A percentile compares a stretch with the other conserved stretches of the same genome.
Conservation (phyloP, 1,140 invertebrate species). For the Zaprionus tsacasi region DNA sequence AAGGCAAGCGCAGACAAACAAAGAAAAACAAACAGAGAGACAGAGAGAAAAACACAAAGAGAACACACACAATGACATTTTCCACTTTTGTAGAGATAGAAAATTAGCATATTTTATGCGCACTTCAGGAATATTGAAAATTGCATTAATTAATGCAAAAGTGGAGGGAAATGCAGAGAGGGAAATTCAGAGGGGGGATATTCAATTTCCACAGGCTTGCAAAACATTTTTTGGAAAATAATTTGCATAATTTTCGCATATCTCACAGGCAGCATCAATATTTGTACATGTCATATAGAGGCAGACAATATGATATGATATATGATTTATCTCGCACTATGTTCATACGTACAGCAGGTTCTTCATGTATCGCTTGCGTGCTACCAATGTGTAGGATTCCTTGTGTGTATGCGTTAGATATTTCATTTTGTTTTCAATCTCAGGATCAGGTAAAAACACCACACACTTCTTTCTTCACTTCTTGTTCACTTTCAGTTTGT, state of each 20-base stretch:
- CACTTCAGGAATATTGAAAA: constrained; percentile 48
- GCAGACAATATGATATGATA: constrained; percentile 5
- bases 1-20: constrained; percentile 26
- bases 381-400: constrained; percentile 85
- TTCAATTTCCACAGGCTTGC: constrained; percentile 21
- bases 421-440: constrained; percentile 84
- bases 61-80: not conserved
- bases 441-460: constrained; percentile 31
- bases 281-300: constrained; percentile 43
- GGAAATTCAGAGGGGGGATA: constrained; percentile 26
- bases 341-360: constrained; percentile 85
- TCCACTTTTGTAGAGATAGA: not conserved
- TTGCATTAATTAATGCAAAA: constrained; percentile 66
- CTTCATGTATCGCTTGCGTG: constrained; percentile 85
- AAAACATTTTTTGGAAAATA: constrained; percentile 21
- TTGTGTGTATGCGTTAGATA: constrained; percentile 84
- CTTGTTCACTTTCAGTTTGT: constrained; percentile 2
- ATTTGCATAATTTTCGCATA: constrained; percentile 80
- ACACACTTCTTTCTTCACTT: constrained; percentile 34
- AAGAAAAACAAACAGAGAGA: constrained; percentile 37
- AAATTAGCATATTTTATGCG: constrained; percentile 74
- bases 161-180: not conserved
- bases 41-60: not conserved
- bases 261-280: constrained; percentile 55
- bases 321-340: constrained; percentile 1